These are phyloP conservation scores for Caprella mutica DNA, from an alignment of 2,888 invertebrate species.

Conservation along the genomic window DNA sequence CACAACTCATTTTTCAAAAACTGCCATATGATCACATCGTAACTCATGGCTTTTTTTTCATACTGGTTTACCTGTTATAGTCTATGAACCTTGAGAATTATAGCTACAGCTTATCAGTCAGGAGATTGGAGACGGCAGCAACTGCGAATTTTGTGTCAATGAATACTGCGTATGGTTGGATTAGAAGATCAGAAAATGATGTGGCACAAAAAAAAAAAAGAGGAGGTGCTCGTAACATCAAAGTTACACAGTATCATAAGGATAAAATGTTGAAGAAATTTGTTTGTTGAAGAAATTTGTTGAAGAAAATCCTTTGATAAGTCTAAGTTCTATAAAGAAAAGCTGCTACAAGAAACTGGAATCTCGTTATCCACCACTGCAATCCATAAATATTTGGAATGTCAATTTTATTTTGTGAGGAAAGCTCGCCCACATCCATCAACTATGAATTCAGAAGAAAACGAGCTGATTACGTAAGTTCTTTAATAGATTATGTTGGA, in stretches of 20 bases:
- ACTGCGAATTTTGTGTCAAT: constrained; percentile 7
- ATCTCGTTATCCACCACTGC: constrained; percentile 10
- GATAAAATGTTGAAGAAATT: constrained; percentile 11
- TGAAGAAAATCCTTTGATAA: constrained; percentile 5
- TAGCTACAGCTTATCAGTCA: too few relatives aligned
- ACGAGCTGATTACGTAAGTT: constrained; percentile 3
- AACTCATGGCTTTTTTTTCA: too few relatives aligned
- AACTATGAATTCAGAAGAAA: constrained; percentile 10
- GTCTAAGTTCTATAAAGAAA: constrained; percentile 5
- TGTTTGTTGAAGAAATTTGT: too few relatives aligned
- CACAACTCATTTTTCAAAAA: too few relatives aligned
- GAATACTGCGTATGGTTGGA: constrained; percentile 10
- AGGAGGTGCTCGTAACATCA: background rate
- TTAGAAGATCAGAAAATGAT: background rate
- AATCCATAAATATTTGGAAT: constrained; percentile 1
- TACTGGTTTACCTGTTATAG: too few relatives aligned
- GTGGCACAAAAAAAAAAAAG: constrained; percentile 10
- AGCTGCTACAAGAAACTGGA: constrained; percentile 4
- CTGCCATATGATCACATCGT: too few relatives aligned
- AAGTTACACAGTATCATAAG: background rate
- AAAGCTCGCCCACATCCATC: constrained; percentile 2
- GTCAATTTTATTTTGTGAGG: constrained; percentile 9
- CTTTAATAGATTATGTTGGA: constrained; percentile 8
- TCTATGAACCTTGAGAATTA: too few relatives aligned
- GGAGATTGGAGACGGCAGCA: too few relatives aligned